Evolutionary conservation across 2,797 vertebrate species (phyloP).

Genomic region (Takifugu rubripes): DNA sequence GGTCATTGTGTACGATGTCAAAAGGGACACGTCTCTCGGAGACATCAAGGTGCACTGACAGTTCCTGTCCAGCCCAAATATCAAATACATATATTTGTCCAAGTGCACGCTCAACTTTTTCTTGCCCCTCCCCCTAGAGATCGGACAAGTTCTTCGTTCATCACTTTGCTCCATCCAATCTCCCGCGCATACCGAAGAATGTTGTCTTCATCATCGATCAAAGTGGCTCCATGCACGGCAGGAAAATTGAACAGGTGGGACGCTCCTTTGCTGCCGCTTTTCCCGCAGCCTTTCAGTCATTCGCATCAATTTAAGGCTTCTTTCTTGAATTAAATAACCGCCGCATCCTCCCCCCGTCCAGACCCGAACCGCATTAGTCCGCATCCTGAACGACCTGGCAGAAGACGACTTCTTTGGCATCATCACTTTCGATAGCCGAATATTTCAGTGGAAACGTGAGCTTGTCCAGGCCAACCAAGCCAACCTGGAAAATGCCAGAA

Average conservation of each 20-base stretch:
- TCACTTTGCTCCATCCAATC: conserved; percentile 73
- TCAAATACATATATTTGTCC: too few relatives aligned
- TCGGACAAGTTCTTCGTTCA: conserved; percentile 75
- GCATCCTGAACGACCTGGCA: conserved; percentile 84
- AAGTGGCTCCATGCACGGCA: conserved; percentile 77
- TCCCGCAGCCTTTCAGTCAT: background rate
- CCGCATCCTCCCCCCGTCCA: conserved; percentile 41
- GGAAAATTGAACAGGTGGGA: conserved; percentile 74
- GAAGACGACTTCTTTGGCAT: conserved; percentile 84
- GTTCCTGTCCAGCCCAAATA: background rate
- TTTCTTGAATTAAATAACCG: background rate
- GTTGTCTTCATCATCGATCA: conserved; percentile 77
- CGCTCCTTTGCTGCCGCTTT: background rate
- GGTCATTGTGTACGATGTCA: conserved; percentile 74
- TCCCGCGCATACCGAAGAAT: conserved; percentile 75
- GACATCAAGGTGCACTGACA: conserved; percentile 62
- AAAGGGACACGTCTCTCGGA: conserved; percentile 58
- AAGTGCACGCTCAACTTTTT: too few relatives aligned
- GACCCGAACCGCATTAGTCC: conserved; percentile 83
- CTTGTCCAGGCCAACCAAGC: conserved; percentile 76
- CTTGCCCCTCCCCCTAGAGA: conserved; percentile 36
- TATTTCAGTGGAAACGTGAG: conserved; percentile 74
- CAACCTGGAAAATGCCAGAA: conserved; percentile 73
- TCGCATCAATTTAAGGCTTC: background rate
- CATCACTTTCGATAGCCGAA: conserved; percentile 72